Percentiles rank a stretch among this genome's conserved stretches.
phyloP scores from a whole-genome alignment of 2,888 invertebrate species.

The Griposia aprilina region DNA sequence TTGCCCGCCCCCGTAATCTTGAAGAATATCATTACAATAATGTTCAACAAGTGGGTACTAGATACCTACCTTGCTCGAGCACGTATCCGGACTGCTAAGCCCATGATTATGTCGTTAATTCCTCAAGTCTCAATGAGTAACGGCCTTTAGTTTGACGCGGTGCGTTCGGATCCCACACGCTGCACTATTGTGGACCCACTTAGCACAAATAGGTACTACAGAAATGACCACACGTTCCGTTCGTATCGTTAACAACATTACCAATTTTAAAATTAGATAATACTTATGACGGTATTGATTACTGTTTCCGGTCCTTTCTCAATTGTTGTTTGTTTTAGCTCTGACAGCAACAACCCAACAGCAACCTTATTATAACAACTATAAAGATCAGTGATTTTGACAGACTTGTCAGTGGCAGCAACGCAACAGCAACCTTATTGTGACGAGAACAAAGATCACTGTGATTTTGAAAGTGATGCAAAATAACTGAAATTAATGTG shows the following conservation, averaged over 20 bases:
- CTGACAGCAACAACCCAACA: no score
- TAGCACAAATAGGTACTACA: conserved; percentile 24
- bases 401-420: no score
- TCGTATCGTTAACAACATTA: neutral
- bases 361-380: no score
- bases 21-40: neutral
- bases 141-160: conserved; percentile 22
- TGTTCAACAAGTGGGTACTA: neutral
- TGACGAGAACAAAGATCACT: no score
- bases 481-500: no score
- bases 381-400: no score
- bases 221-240: conserved; percentile 14
- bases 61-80: neutral
- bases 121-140: neutral
- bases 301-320: no score
- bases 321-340: no score
- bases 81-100: neutral
- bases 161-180: conserved; percentile 37
- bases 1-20: neutral
- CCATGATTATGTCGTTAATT: neutral
- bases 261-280: no score
- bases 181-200: conserved; percentile 34
- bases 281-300: no score
- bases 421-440: no score
- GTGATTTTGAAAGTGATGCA: no score